Evolutionary conservation across 2,113 vertebrate species (phyloP).

Genomic region (Colius striatus): DNA sequence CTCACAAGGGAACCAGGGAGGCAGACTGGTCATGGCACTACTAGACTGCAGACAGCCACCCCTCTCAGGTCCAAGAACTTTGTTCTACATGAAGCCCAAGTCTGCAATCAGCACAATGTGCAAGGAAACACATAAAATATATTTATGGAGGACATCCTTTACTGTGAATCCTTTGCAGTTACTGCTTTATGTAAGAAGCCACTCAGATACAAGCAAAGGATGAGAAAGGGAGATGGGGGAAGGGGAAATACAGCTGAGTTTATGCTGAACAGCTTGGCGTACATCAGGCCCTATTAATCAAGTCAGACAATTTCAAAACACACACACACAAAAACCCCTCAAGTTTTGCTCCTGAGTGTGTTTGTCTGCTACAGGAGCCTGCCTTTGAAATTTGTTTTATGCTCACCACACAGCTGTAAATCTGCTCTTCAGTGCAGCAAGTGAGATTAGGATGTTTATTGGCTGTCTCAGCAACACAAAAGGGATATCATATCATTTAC

Average conservation of each 20-base stretch:
- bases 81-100: not conserved
- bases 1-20: accelerated
- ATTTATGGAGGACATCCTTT: not conserved
- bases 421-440: conserved; percentile 37
- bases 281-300: conserved; percentile 60
- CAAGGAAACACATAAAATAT: not conserved
- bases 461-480: not conserved
- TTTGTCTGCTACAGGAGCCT: conserved; percentile 47
- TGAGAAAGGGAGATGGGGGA: not conserved
- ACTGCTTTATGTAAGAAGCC: not conserved
- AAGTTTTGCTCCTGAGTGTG: conserved; percentile 48
- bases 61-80: not conserved
- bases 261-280: conserved; percentile 60
- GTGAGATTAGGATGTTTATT: conserved; percentile 48
- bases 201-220: not conserved
- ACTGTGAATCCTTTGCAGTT: not conserved
- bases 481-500: conserved; percentile 19
- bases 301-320: conserved; percentile 60
- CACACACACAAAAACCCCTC: not conserved
- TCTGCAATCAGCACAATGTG: not conserved
- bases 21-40: accelerated
- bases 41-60: not conserved
- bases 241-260: conserved; percentile 6
- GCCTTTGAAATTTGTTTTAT: conserved; percentile 31
- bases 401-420: conserved; percentile 56